Evolutionary conservation across 2,888 invertebrate genomes (phyloP).

Genomic region (Julus scanicus): DNA sequence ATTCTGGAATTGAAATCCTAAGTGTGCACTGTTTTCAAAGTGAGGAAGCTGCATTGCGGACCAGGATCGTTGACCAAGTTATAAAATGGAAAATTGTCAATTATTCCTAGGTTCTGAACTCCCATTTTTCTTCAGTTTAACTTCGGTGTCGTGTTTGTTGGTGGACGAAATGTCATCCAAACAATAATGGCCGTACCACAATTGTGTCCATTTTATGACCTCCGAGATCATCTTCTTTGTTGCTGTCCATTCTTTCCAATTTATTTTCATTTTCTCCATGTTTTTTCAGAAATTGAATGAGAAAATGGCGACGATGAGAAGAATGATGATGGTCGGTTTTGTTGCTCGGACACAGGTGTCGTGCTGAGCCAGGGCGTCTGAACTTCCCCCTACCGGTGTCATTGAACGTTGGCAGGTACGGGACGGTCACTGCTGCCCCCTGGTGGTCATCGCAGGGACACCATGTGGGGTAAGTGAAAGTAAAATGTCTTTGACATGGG

Average conservation of each 20-base stretch:
- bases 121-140: background rate
- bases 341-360: conserved; percentile 15
- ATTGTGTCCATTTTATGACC: background rate
- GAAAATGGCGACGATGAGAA: background rate
- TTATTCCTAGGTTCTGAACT: background rate
- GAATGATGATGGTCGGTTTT: background rate
- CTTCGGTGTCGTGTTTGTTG: background rate
- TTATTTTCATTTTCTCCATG: background rate
- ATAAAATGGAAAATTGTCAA: conserved; percentile 8
- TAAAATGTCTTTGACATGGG: conserved; percentile 27
- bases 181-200: background rate
- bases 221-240: background rate
- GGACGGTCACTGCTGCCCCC: conserved; percentile 29
- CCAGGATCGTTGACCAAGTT: background rate
- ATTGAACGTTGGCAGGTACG: background rate
- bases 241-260: background rate
- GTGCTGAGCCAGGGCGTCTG: conserved; percentile 26
- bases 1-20: background rate
- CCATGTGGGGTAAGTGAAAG: background rate
- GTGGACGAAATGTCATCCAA: conserved; percentile 9
- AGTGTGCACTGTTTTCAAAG: background rate
- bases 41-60: background rate
- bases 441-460: background rate
- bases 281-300: conserved; percentile 14
- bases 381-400: conserved; percentile 22